A percentile compares a stretch with the other conserved stretches of the same genome.
Conservation (phyloP, 2,888 invertebrate genomes). For the Zaprionus obscuricornis region DNA sequence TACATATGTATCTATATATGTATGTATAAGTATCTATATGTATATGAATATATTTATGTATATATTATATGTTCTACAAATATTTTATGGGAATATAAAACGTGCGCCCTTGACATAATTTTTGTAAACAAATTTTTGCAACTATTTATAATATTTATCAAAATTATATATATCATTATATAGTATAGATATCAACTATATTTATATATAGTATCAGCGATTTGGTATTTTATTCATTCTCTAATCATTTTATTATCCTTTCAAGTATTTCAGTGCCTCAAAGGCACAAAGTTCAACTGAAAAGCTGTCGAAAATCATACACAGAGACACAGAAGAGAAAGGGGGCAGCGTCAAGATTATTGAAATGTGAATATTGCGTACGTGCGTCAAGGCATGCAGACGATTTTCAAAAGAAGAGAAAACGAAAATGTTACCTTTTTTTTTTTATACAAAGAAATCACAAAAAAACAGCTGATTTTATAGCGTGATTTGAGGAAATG, state of each 20-base stretch:
- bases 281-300: too few relatives aligned
- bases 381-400: slow-evolving; percentile 27
- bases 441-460: too few relatives aligned
- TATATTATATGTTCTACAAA: not conserved
- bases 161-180: too few relatives aligned
- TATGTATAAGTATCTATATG: not conserved
- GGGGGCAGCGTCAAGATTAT: too few relatives aligned
- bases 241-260: too few relatives aligned
- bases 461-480: not conserved
- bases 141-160: too few relatives aligned
- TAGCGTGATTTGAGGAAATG: too few relatives aligned
- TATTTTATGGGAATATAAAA: not conserved
- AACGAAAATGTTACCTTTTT: not conserved
- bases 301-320: too few relatives aligned
- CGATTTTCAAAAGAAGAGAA: not conserved
- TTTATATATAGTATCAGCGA: too few relatives aligned
- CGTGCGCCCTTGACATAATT: slow-evolving; percentile 52
- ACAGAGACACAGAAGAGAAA: not conserved
- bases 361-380: slow-evolving; percentile 15
- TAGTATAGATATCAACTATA: too few relatives aligned
- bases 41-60: not conserved
- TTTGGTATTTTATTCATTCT: too few relatives aligned
- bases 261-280: too few relatives aligned
- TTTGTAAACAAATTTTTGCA: slow-evolving; percentile 1
- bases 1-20: slow-evolving; percentile 5